phyloP scores from a whole-genome alignment of 2,797 vertebrate genomes.

The Gambelia wislizenii region DNA sequence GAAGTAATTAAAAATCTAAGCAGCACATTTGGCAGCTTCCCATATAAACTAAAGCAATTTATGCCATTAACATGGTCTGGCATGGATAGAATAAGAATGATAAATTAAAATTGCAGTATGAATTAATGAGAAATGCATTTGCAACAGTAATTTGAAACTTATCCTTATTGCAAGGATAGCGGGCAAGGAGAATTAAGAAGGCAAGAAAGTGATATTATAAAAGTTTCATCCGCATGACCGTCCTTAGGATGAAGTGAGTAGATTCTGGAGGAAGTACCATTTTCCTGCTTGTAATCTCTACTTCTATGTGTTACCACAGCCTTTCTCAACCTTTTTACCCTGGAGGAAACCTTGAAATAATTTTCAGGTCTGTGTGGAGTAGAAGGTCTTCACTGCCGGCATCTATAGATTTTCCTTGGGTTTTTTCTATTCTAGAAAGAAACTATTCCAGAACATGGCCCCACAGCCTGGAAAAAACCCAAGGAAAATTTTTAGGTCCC shows the following conservation, averaged over 20 bases:
- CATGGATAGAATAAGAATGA: slow-evolving; percentile 1
- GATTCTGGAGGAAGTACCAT: background rate
- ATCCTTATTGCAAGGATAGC: background rate
- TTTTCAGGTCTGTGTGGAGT: no score
- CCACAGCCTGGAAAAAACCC: no score
- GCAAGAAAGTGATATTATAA: background rate
- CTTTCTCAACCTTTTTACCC: no score
- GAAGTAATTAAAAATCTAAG: slow-evolving; percentile 29
- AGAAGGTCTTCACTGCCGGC: no score
- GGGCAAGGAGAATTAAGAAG: background rate
- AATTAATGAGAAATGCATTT: background rate
- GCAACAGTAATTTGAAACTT: slow-evolving; percentile 5
- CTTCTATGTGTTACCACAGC: background rate
- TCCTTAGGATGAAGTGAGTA: no score
- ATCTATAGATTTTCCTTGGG: no score
- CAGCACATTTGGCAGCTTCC: slow-evolving; percentile 16
- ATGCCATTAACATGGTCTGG: slow-evolving; percentile 1
- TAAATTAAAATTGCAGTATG: slow-evolving; percentile 8
- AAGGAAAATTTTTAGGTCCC: no score
- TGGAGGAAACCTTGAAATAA: no score
- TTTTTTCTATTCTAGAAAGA: no score
- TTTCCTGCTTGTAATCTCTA: background rate
- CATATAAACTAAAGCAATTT: slow-evolving; percentile 15
- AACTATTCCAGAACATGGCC: no score
- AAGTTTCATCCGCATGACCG: background rate